Evolutionary conservation across 2,888 invertebrate genomes (phyloP), one percentile per base, ranked within the genome.

Genomic region (Zootermopsis nevadensis): DNA sequence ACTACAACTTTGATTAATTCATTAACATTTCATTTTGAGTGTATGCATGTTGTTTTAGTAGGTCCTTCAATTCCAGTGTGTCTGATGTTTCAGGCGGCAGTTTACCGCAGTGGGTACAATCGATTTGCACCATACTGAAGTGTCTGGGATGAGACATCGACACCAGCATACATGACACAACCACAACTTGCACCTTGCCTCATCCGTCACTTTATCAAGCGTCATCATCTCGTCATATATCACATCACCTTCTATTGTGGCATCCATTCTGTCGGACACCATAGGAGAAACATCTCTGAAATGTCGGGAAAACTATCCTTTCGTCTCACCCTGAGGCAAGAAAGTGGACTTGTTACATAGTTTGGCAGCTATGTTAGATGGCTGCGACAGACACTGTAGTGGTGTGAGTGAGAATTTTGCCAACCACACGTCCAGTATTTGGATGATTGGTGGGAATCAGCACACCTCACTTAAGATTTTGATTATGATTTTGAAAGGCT

Each of bases 61-160:
- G 19, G 19, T 48, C 15, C 12, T 42, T 48, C 0, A 48, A 19
- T 48, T 48, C 48, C 19, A 19, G 1, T 48, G 48, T 19, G 3
- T 15, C 12, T 48, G 48, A 27, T 80, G 66, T 92, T 92, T 67
- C 92, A 97, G 97, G 95, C 97, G 89, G 96, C 97, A 87, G 96
- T 97, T 88, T 97, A 97, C 91, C 94, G 97, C 91, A 96, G 97
- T 91, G 96, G 97, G 88, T 97, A 97, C 94, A 97, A 97, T 93
- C 94, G 97, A 91, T 98, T 97, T 91, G 94, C 97, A 91, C 97
- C 97, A 88, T 98, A 98, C 91, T 98, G 93, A 93, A 85, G 53
- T 38, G 42, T 74, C 27, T 48, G n/a, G 48, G 35, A 33, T n/a
- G 22, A 55, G 38, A 55, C 30, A 72, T 77, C 55, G 80, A 81